Percentiles rank a stretch among this genome's conserved stretches.
phyloP scores from a whole-genome alignment of 2,888 invertebrate species.

The Ellobium chinense region DNA sequence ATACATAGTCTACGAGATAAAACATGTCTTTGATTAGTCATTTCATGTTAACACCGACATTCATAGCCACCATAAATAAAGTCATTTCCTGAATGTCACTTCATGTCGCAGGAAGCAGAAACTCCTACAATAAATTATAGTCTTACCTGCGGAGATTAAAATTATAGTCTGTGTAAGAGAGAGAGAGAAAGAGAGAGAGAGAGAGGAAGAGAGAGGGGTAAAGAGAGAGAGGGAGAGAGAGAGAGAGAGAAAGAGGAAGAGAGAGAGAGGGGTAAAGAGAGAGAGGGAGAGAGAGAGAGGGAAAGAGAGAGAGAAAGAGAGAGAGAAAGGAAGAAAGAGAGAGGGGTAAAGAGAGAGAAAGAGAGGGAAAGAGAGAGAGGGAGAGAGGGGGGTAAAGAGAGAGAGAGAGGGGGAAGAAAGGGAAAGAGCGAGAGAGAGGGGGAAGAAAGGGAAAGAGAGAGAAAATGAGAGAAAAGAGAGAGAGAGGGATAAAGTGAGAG shows the following conservation, averaged over 20 bases:
- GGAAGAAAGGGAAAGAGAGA: neutral
- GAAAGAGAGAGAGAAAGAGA: neutral
- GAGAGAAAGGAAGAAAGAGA: neutral
- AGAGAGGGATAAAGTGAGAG: slow-evolving; percentile 15
- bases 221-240: neutral
- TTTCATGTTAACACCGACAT: too few relatives aligned
- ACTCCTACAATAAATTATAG: too few relatives aligned
- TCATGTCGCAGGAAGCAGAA: too few relatives aligned
- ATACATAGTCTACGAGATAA: too few relatives aligned
- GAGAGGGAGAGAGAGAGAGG: slow-evolving; percentile 10
- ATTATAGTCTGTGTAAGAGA: neutral
- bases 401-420: neutral
- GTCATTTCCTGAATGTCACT: too few relatives aligned
- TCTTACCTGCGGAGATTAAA: too few relatives aligned
- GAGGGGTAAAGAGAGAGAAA: neutral
- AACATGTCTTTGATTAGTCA: too few relatives aligned
- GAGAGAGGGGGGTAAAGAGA: neutral
- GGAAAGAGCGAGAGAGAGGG: neutral
- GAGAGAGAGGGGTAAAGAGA: slow-evolving; percentile 6
- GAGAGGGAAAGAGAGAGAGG: neutral
- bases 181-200: neutral
- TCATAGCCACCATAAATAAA: too few relatives aligned
- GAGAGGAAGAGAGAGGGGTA: neutral
- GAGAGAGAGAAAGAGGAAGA: neutral
- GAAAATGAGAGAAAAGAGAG: slow-evolving; percentile 20